phyloP scores from a whole-genome alignment of 2,113 vertebrate genomes.

The Platysternon megacephalum region DNA sequence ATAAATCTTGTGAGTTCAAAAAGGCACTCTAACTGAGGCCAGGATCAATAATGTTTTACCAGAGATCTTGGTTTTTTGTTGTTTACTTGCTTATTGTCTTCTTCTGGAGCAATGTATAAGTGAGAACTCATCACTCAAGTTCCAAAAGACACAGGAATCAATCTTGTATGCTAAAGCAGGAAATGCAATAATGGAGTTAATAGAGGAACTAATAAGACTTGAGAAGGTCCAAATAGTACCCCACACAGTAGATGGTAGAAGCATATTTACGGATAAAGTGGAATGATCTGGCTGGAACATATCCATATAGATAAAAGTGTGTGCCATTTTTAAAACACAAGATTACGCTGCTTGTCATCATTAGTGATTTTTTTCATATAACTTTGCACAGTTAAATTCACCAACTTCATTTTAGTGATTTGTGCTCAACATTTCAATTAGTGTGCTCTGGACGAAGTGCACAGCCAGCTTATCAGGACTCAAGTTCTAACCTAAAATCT shows the following conservation, averaged over 20 bases:
- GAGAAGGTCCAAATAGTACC: neutral
- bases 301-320: too few relatives aligned
- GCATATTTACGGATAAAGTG: neutral
- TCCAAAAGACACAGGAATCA: neutral
- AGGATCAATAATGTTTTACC: neutral
- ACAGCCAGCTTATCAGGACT: neutral
- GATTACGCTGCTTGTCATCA: too few relatives aligned
- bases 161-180: fast-evolving
- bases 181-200: neutral
- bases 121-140: neutral
- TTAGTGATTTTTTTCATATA: too few relatives aligned
- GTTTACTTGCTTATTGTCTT: neutral
- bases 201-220: neutral
- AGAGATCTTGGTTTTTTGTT: neutral
- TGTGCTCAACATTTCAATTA: neutral
- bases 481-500: neutral
- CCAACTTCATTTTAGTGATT: neutral
- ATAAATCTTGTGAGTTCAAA: neutral
- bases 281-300: neutral
- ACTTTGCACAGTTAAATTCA: too few relatives aligned
- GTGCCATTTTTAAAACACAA: too few relatives aligned
- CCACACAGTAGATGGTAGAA: neutral
- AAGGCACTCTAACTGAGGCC: neutral
- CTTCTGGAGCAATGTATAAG: neutral
- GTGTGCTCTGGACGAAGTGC: neutral